These are phyloP conservation scores for Hippasteria phrygiana DNA, from an alignment of 53 echinoderm and acorn worm species.

Conservation along the genomic window DNA sequence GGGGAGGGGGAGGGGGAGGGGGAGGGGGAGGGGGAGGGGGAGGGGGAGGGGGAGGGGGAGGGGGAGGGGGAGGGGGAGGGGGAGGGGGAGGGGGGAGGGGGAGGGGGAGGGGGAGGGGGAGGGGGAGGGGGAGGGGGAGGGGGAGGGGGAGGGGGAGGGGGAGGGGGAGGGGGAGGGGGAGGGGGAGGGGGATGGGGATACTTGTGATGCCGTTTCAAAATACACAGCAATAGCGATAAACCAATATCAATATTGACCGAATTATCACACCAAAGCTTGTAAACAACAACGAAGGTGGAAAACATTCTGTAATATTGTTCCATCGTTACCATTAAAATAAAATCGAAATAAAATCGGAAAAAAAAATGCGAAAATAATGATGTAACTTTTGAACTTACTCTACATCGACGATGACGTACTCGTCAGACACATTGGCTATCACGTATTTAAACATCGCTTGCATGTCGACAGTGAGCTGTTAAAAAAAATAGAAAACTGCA, in stretches of 20 bases:
- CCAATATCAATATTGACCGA: no score
- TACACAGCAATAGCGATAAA: no score
- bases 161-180: neutral
- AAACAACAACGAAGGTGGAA: no score
- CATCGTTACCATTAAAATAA: no score
- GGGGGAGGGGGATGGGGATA: conserved; percentile 5
- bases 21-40: conserved; percentile 7
- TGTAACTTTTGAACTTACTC: conserved; percentile 84
- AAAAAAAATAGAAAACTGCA: neutral
- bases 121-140: neutral
- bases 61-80: conserved; percentile 6
- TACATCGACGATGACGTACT: conserved; percentile 76
- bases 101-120: conserved; percentile 15
- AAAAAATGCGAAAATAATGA: no score
- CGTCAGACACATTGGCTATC: conserved; percentile 76
- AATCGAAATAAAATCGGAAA: no score
- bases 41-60: neutral
- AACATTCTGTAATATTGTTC: no score
- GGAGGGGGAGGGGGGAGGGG: conserved; percentile 6
- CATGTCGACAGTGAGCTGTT: conserved; percentile 10
- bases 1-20: conserved; percentile 10
- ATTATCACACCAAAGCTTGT: no score
- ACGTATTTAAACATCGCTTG: conserved; percentile 57
- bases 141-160: conserved; percentile 8
- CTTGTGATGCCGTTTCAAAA: no score